phyloP scores from a whole-genome alignment of 2,888 invertebrate species.

The Marronus borbonicus region DNA sequence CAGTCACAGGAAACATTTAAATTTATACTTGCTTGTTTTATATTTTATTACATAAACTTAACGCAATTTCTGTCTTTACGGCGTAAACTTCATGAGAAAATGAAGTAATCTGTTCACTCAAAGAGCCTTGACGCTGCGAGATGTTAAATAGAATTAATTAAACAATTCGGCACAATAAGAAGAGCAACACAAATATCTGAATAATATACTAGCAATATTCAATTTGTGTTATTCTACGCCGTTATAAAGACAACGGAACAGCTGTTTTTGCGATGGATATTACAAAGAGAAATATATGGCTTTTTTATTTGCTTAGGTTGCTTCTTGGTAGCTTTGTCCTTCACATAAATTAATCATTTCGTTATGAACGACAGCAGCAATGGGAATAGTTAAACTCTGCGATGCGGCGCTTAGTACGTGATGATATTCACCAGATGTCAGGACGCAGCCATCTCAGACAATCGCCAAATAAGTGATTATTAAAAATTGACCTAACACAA shows the following conservation, averaged over 20 bases:
- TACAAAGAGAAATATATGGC: conserved; percentile 24
- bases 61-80: no score
- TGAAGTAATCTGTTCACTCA: no score
- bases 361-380: conserved; percentile 51
- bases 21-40: no score
- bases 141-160: no score
- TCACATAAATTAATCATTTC: conserved; percentile 58
- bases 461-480: conserved; percentile 58
- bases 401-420: conserved; percentile 54
- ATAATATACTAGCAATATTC: neutral
- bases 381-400: conserved; percentile 48
- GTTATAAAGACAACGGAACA: conserved; percentile 13
- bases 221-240: neutral
- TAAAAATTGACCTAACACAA: no score
- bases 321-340: conserved; percentile 26
- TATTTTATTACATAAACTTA: no score
- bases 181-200: no score
- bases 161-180: no score
- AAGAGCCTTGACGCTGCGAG: no score
- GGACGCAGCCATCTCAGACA: conserved; percentile 55
- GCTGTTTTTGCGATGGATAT: conserved; percentile 13
- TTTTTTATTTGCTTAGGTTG: conserved; percentile 16
- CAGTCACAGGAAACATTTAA: no score
- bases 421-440: conserved; percentile 56
- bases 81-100: no score